Base-by-base conservation (phyloP, 2,888 invertebrate species). In the Ennomos quercinarius region DNA sequence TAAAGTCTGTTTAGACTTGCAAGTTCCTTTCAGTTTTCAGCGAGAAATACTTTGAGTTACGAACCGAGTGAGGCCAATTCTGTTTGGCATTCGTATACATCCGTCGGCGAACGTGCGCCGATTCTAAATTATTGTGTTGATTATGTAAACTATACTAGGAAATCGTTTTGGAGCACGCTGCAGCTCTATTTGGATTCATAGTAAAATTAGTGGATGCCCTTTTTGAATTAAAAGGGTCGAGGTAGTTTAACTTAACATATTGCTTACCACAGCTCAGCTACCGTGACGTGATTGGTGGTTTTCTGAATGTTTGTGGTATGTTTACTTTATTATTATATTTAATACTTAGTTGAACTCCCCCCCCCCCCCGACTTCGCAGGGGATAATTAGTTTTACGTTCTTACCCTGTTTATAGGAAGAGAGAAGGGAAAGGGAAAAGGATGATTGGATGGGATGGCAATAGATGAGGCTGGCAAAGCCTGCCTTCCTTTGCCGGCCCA, bases 31-130 rank as follows among this genome's bases (percentile, higher is more conserved):
- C 81, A 77, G 76, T 81, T 86, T 86, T 80, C 81, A 80, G 77
- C 73, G 69, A 71, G 76, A 83, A 82, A 83, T 80, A 77, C 75
- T 71, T 74, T 86, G 86, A 89, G 83, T 89, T 88, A 86, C 84
- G 79, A 70, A 71, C 71, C 64, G 70, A 69, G 71, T 74, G 77
- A 73, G 74, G 77, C 76, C 78, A 77, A 80, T 86, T 83, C 73
- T 78, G 80, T 74, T 63, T 71, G 79, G 83, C 74, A 83, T 89
- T 85, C 73, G 82, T 89, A 90, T 74, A 91, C 91, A 91, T 91
- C 91, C 91, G 91, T 80, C 71, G 67, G 67, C 49, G 70, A 79
- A 84, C 85, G 87, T 87, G 88, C 80, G 76, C 68, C 68, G 71
- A 77, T 78, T 81, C 71, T 76, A 80, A 84, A 83, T 82, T 82